These are phyloP conservation scores for Diplodus puntazzo DNA, from an alignment of 2,797 vertebrate genomes.

Conservation along the genomic window DNA sequence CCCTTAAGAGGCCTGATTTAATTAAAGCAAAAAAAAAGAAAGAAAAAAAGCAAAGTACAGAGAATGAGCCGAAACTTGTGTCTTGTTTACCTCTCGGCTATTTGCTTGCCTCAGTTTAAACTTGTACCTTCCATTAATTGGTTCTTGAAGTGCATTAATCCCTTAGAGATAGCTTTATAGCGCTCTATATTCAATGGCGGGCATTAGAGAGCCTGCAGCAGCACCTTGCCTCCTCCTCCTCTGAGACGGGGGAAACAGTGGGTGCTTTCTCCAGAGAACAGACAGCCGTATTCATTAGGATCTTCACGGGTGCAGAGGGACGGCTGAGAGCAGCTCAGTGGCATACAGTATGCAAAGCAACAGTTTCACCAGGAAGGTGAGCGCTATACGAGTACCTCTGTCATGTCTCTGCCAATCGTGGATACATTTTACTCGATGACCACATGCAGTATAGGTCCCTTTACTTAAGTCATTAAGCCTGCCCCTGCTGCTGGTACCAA, in stretches of 20 bases:
- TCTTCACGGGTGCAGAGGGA: slow-evolving; percentile 63
- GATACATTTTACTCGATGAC: neutral
- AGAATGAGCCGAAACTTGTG: slow-evolving; percentile 30
- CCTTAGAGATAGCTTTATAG: slow-evolving; percentile 68
- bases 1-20: slow-evolving; percentile 57
- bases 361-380: slow-evolving; percentile 48
- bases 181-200: slow-evolving; percentile 68
- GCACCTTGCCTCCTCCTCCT: slow-evolving; percentile 74
- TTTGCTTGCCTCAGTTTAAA: slow-evolving; percentile 77
- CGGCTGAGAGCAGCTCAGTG: slow-evolving; percentile 60
- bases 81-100: slow-evolving; percentile 69
- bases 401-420: neutral
- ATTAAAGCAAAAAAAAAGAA: slow-evolving; percentile 54
- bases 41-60: slow-evolving; percentile 35
- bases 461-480: slow-evolving; percentile 8
- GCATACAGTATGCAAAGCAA: slow-evolving; percentile 69
- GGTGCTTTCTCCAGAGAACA: slow-evolving; percentile 82
- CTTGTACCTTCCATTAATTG: slow-evolving; percentile 77
- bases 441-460: neutral
- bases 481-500: neutral
- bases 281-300: slow-evolving; percentile 80
- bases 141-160: slow-evolving; percentile 72
- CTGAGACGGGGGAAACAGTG: slow-evolving; percentile 77
- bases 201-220: slow-evolving; percentile 70
- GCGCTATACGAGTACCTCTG: neutral